A percentile compares a stretch with the other conserved stretches of the same genome.
Conservation (phyloP, 2,888 invertebrate species). For the Lithosia quadra region DNA sequence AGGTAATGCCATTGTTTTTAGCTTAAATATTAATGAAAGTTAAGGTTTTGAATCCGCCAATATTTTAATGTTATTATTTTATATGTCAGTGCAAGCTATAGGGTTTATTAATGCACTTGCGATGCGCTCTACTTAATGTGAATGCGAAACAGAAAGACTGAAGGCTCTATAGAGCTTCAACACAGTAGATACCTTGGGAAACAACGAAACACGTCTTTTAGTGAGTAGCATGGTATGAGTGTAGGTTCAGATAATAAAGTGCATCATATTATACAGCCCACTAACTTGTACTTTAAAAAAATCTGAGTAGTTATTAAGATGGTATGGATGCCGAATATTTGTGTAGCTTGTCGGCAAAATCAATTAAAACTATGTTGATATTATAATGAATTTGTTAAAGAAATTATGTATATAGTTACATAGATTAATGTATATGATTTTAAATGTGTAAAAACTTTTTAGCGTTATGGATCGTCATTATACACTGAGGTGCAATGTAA, state of each 20-base stretch:
- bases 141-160: slow-evolving; percentile 22
- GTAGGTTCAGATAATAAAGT: slow-evolving; percentile 19
- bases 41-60: slow-evolving; percentile 58
- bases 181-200: neutral
- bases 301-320: slow-evolving; percentile 65
- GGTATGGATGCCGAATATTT: slow-evolving; percentile 36
- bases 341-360: slow-evolving; percentile 47
- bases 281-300: slow-evolving; percentile 45
- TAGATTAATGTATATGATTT: slow-evolving; percentile 51
- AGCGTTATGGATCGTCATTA: slow-evolving; percentile 34
- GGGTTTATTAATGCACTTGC: slow-evolving; percentile 37
- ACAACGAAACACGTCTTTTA: slow-evolving; percentile 12
- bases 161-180: slow-evolving; percentile 12
- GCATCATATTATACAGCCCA: slow-evolving; percentile 29
- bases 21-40: slow-evolving; percentile 46
- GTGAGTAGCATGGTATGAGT: neutral
- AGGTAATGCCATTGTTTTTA: slow-evolving; percentile 65
- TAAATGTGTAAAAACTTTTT: slow-evolving; percentile 56
- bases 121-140: slow-evolving; percentile 21
- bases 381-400: slow-evolving; percentile 70
- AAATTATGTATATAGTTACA: slow-evolving; percentile 76
- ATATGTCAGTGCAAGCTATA: slow-evolving; percentile 40
- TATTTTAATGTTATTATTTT: slow-evolving; percentile 41
- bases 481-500: slow-evolving; percentile 43
- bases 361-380: slow-evolving; percentile 69